Conservation (phyloP, 2,888 invertebrate species). For the Dendrolimus pini region DNA sequence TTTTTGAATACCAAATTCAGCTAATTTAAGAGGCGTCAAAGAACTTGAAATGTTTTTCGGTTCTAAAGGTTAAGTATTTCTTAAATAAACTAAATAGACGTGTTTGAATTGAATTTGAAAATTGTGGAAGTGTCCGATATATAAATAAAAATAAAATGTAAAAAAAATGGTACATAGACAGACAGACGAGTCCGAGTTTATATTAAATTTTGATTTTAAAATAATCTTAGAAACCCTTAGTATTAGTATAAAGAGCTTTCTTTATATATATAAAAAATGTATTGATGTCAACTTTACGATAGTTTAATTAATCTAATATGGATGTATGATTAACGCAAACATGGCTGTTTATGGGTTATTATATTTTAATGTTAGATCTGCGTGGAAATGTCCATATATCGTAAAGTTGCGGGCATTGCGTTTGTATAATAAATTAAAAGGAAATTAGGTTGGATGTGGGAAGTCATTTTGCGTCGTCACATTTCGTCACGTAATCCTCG, state of each 20-base stretch:
- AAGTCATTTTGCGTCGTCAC: conserved; percentile 13
- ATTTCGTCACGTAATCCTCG: conserved; percentile 10
- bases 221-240: too few relatives aligned
- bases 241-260: too few relatives aligned
- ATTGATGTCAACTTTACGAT: not conserved
- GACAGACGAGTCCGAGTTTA: too few relatives aligned
- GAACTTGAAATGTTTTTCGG: too few relatives aligned
- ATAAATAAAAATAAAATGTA: not conserved
- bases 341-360: not conserved
- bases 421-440: conserved; percentile 17
- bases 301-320: not conserved
- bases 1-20: too few relatives aligned
- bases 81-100: not conserved
- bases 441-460: conserved; percentile 16
- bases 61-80: not conserved
- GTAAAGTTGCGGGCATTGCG: not conserved
- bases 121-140: not conserved
- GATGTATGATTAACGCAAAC: not conserved
- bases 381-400: not conserved
- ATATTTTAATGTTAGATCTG: not conserved
- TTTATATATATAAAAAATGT: too few relatives aligned
- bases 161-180: too few relatives aligned
- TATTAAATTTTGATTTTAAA: too few relatives aligned
- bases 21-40: too few relatives aligned
- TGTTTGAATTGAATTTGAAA: not conserved